These are phyloP conservation scores for Rachycentron canadum DNA, from an alignment of 2,797 vertebrate species.

Conservation along the genomic window DNA sequence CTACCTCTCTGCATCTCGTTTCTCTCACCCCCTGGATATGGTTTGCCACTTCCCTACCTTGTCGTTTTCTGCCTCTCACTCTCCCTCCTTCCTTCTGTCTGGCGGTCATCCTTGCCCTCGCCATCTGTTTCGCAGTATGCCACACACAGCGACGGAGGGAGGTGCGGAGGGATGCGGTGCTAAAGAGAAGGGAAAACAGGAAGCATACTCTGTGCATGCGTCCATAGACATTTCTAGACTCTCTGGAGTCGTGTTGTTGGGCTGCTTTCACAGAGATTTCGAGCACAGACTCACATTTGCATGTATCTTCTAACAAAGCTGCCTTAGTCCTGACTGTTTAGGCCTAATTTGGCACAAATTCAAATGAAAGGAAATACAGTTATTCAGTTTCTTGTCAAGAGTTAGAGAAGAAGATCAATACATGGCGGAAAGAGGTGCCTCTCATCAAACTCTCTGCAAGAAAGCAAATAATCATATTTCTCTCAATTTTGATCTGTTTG, in stretches of 20 bases:
- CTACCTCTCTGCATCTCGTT: conserved; percentile 54
- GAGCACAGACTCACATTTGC: background rate
- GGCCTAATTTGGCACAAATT: conserved; percentile 1
- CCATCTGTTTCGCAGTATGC: conserved; percentile 81
- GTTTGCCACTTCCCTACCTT: conserved; percentile 64
- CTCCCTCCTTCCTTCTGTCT: conserved; percentile 69
- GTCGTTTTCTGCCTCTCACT: conserved; percentile 55
- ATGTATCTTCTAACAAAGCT: background rate
- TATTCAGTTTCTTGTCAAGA: background rate
- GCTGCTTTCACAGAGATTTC: conserved; percentile 1
- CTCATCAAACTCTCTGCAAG: too few species aligned
- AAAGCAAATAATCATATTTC: too few species aligned
- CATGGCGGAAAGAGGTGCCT: too few species aligned
- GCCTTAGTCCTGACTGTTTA: background rate
- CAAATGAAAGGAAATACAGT: background rate
- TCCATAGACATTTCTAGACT: conserved; percentile 17
- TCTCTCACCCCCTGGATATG: conserved; percentile 59
- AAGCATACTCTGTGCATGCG: conserved; percentile 18
- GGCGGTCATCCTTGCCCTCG: conserved; percentile 76
- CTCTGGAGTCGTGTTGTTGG: conserved; percentile 15
- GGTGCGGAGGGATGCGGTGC: conserved; percentile 27
- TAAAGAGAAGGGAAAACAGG: conserved; percentile 38
- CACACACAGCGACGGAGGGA: conserved; percentile 57
- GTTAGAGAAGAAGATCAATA: too few species aligned
- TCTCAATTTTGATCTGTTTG: too few species aligned